phyloP scores from a whole-genome alignment of 2,888 invertebrate species.

The Galerucella calmariensis region DNA sequence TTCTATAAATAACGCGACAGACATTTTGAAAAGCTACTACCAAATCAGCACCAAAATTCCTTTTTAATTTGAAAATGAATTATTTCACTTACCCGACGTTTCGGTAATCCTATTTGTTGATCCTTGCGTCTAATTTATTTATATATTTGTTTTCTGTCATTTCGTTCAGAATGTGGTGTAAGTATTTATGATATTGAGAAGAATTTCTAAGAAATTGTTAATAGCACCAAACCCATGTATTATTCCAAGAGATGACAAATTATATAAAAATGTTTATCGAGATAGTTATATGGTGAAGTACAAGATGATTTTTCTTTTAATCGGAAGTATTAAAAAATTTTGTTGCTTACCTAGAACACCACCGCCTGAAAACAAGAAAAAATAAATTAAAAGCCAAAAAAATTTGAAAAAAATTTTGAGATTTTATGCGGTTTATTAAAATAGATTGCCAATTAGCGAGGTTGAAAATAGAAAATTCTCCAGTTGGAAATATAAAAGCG shows the following conservation, averaged over 20 bases:
- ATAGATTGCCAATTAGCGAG: background rate
- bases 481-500: background rate
- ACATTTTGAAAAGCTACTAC: slow-evolving; percentile 24
- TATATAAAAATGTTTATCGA: background rate
- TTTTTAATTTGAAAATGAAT: background rate
- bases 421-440: slow-evolving; percentile 1
- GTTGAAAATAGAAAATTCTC: background rate
- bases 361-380: slow-evolving; percentile 34
- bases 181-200: background rate
- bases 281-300: background rate
- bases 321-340: slow-evolving; percentile 9
- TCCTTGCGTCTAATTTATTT: no score
- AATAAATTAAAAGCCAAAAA: slow-evolving; percentile 33
- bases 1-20: slow-evolving; percentile 37
- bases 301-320: slow-evolving; percentile 3
- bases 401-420: slow-evolving; percentile 12
- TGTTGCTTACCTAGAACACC: slow-evolving; percentile 32
- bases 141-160: background rate
- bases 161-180: background rate
- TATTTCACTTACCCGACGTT: background rate
- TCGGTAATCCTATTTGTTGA: background rate
- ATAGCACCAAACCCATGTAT: background rate
- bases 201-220: background rate
- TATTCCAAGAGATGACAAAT: slow-evolving; percentile 18
- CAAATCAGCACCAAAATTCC: background rate